Conservation (phyloP, 2,113 vertebrate genomes). For the Heterochromis multidens region DNA sequence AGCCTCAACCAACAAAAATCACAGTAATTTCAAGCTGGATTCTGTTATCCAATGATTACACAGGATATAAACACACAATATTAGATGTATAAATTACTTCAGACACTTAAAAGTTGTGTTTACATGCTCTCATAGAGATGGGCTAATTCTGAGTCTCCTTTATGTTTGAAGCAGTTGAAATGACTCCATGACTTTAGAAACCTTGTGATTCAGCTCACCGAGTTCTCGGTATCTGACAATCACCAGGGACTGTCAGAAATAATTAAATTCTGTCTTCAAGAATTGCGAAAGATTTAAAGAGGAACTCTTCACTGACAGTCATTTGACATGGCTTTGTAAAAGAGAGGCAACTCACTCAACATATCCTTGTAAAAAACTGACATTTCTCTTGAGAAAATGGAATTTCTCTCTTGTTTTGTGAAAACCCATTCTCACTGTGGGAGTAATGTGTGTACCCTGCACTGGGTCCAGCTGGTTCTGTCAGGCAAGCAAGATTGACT, state of each 20-base stretch:
- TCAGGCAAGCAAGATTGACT: constrained; percentile 1
- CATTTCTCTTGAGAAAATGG: constrained; percentile 8
- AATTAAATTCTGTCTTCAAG: constrained; percentile 9
- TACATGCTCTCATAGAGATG: not conserved
- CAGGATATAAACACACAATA: not conserved
- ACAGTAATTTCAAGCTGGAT: not conserved
- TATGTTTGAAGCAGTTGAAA: not conserved
- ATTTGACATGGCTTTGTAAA: not conserved
- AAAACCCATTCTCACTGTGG: constrained; percentile 19
- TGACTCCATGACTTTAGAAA: not conserved
- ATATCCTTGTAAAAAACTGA: constrained; percentile 16
- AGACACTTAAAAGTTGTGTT: not conserved
- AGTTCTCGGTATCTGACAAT: not conserved
- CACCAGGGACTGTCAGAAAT: not conserved
- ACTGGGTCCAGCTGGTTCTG: not conserved
- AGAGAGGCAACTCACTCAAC: not conserved
- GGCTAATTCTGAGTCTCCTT: not conserved
- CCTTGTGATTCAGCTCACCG: not conserved
- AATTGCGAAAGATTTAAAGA: not conserved
- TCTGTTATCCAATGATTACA: constrained; percentile 13
- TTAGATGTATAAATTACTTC: not conserved
- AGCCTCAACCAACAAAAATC: constrained; percentile 33
- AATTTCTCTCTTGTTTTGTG: constrained; percentile 28
- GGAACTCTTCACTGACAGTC: not conserved
- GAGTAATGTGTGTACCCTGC: constrained; percentile 16